Percentiles rank a stretch among this genome's conserved stretches.
These are phyloP conservation scores for Blastobasis lacticolella DNA, from an alignment of 2,888 invertebrate species.

Conservation along the genomic window DNA sequence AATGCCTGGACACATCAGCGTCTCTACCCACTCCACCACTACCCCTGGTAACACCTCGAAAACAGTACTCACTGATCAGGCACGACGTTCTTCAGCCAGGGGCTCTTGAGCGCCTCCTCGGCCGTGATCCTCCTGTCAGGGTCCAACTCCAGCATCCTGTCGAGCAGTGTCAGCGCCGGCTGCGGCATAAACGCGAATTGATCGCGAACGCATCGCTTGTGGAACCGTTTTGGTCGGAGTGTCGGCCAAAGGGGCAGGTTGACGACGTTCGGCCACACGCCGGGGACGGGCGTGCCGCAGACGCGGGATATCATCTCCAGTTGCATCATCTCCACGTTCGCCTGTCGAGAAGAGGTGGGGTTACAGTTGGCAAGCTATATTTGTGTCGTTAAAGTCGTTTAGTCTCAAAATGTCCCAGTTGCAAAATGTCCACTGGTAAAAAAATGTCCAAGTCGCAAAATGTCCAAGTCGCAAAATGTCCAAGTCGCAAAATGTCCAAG, in stretches of 20 bases:
- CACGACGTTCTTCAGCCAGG: constrained; percentile 93
- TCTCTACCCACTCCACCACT: too few species aligned
- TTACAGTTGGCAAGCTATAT: too few species aligned
- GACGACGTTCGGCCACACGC: constrained; percentile 97
- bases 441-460: too few species aligned
- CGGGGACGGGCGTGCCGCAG: constrained; percentile 97
- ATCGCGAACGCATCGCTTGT: constrained; percentile 91
- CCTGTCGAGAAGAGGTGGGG: too few species aligned
- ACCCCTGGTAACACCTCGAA: too few species aligned
- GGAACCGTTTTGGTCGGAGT: constrained; percentile 91
- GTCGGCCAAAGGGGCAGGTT: constrained; percentile 94
- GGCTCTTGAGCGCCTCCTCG: constrained; percentile 91
- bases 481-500: too few species aligned
- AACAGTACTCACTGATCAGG: constrained; percentile 81
- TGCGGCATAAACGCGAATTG: constrained; percentile 95
- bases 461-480: too few species aligned
- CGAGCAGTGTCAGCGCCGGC: constrained; percentile 90
- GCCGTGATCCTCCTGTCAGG: constrained; percentile 95
- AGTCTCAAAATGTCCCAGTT: too few species aligned
- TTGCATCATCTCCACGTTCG: constrained; percentile 94
- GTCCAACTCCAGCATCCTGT: constrained; percentile 96
- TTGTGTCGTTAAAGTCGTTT: too few species aligned
- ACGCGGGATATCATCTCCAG: constrained; percentile 93
- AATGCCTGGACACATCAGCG: too few species aligned
- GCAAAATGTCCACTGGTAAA: too few species aligned